Base-by-base conservation (phyloP, 2,797 vertebrate species). In the Coilia nasus region DNA sequence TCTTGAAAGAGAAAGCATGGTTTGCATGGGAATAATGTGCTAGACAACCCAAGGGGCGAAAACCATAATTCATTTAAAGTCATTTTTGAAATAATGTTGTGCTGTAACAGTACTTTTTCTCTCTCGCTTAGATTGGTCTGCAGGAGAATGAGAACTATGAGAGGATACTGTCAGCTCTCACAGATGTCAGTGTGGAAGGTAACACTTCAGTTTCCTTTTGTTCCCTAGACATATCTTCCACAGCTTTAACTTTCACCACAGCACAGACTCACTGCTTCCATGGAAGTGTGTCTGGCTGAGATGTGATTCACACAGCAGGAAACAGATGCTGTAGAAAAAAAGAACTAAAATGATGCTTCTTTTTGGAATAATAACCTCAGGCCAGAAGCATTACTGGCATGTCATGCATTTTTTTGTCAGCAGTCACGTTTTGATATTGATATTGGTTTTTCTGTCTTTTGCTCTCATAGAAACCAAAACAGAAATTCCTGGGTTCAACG, bases 81-180 rank as follows among this genome's bases (percentile, higher is more conserved):
- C 2, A 75, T 46, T 84, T 64, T 64, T 46, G 75, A 82, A 35
- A 6, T 83, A 5, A 47, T 56, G 60, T 15, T 46, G 60, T 71
- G 25, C 9, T 35, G 25, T n/a, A 82, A 21, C 14, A 59, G 82
- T 57, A 28, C 28, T 75, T 14, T 83, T 82, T 47, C 2, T 81
- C 84, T 81, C 12, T 57, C 15, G 86, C 83, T 56, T 86, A 97
- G 97, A 95, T 95, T 50, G 96, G 96, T 28, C 92, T 94, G 0
- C 92, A 93, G 56, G 94, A 96, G 87, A 97, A 97, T 60, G 88
- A 91, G 0, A 93, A 94, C 83, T 97, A 97, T 82, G 92, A 95
- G 35, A 93, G 94, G 85, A 91, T 97, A 87, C 89, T 97, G 86
- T 86, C 94, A 15, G 91, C 91, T 12, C 90, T 97, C 85, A 6